These are phyloP conservation scores for Cassiopea andromeda DNA, from an alignment of 30 jellyfish, hydroid and myxozoan genomes.

Conservation along the genomic window DNA sequence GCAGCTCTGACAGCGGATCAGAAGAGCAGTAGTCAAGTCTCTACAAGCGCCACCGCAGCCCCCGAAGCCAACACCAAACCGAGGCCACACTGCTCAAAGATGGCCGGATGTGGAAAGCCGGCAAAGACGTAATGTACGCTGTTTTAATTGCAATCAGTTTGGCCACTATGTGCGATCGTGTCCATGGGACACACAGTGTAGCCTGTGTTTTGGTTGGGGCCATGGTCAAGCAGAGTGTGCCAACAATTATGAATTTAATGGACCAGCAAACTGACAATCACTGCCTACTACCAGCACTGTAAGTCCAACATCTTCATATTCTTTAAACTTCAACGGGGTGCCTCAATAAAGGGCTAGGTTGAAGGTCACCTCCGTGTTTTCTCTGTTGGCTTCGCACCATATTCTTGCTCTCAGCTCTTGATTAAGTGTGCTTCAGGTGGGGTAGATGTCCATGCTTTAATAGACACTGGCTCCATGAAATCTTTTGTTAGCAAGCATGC, in stretches of 20 bases:
- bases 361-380: slow-evolving; percentile 54
- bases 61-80: no score
- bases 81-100: not conserved
- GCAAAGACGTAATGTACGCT: slow-evolving; percentile 2
- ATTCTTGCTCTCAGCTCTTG: slow-evolving; percentile 13
- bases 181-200: slow-evolving; percentile 45
- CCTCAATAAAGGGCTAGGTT: slow-evolving; percentile 68
- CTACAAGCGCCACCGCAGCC: no score
- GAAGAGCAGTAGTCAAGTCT: not conserved
- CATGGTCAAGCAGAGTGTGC: slow-evolving; percentile 25
- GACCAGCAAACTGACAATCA: not conserved
- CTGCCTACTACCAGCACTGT: not conserved
- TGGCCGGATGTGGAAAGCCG: slow-evolving; percentile 1
- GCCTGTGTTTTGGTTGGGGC: slow-evolving; percentile 35
- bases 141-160: slow-evolving; percentile 31
- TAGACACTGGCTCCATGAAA: slow-evolving; percentile 69
- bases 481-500: slow-evolving; percentile 23
- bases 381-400: slow-evolving; percentile 7
- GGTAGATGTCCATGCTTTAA: slow-evolving; percentile 39
- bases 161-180: slow-evolving; percentile 34
- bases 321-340: slow-evolving; percentile 71
- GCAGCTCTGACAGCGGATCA: slow-evolving; percentile 15
- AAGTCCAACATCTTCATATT: slow-evolving; percentile 7
- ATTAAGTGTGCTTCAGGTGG: slow-evolving; percentile 20
- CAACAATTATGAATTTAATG: not conserved